phyloP scores from a whole-genome alignment of 2,113 vertebrate species.

The Aramus guarauna region DNA sequence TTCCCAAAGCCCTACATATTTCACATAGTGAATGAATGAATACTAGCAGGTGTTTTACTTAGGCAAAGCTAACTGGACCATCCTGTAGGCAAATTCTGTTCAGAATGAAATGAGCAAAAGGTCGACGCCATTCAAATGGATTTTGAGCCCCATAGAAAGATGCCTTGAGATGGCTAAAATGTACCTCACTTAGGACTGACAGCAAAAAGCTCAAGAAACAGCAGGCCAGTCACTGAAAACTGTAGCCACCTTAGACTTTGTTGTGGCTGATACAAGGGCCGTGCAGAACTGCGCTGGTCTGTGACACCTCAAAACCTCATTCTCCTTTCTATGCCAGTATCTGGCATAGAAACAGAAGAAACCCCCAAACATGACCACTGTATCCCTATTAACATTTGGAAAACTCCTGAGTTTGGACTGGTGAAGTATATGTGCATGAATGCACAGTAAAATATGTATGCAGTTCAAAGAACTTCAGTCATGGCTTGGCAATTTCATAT shows the following conservation, averaged over 20 bases:
- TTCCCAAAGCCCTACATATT: neutral
- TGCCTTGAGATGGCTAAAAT: neutral
- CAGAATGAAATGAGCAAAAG: neutral
- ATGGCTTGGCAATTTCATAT: neutral
- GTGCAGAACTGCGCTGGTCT: neutral
- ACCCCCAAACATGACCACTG: neutral
- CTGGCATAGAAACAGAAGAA: neutral
- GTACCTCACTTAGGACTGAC: neutral
- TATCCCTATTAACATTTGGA: neutral
- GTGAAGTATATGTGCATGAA: neutral
- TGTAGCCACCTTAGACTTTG: neutral
- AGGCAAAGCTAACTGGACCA: neutral
- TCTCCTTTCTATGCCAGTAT: neutral
- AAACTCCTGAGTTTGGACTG: neutral
- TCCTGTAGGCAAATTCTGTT: neutral
- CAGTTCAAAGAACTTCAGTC: neutral
- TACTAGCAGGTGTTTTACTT: neutral
- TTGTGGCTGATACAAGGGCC: neutral
- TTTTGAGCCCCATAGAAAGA: neutral
- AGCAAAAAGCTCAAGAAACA: neutral
- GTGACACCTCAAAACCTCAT: neutral
- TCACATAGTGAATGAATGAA: neutral
- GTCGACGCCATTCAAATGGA: neutral
- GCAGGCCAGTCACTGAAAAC: neutral
- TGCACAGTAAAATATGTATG: neutral